Percentiles rank a stretch among this genome's conserved stretches.
These are phyloP conservation scores for Drosophila ezoana DNA, from an alignment of 2,888 invertebrate species.

Conservation along the genomic window DNA sequence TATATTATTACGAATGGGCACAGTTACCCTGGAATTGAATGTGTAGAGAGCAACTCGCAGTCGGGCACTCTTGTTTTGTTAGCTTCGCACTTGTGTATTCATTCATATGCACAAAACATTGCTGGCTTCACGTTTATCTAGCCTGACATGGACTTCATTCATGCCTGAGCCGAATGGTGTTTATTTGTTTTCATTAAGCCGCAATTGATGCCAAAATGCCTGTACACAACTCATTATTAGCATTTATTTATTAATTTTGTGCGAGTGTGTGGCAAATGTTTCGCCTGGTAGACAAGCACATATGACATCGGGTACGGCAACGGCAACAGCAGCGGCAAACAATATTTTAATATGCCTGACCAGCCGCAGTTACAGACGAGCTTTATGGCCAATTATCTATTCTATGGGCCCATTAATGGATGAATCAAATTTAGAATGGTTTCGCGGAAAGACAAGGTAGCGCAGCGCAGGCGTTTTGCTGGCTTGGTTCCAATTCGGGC, in stretches of 20 bases:
- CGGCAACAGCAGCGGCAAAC: slow-evolving; percentile 27
- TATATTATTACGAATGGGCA: no score
- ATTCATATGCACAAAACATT: slow-evolving; percentile 28
- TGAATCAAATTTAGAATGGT: slow-evolving; percentile 64
- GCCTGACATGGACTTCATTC: slow-evolving; percentile 39
- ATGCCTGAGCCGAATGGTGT: slow-evolving; percentile 46
- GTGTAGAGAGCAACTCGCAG: slow-evolving; percentile 1
- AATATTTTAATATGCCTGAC: slow-evolving; percentile 72
- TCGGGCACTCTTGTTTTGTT: slow-evolving; percentile 2
- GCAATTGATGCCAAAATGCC: slow-evolving; percentile 67
- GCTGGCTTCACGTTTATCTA: slow-evolving; percentile 42
- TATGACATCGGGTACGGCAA: no score
- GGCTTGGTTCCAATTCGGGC: slow-evolving; percentile 1
- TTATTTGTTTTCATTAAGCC: slow-evolving; percentile 77
- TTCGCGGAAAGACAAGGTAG: slow-evolving; percentile 25
- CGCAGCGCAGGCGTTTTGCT: slow-evolving; percentile 12
- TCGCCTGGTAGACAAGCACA: slow-evolving; percentile 61
- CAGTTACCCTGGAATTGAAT: no score
- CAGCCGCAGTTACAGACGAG: slow-evolving; percentile 63
- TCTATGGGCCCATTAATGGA: slow-evolving; percentile 70
- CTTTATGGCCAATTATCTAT: slow-evolving; percentile 78
- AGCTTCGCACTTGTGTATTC: slow-evolving; percentile 28
- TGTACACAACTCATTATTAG: slow-evolving; percentile 63
- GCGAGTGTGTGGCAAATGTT: slow-evolving; percentile 47
- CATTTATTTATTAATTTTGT: slow-evolving; percentile 62